Evolutionary conservation across 2,888 invertebrate genomes (phyloP), one percentile per base, ranked within the genome.

Genomic region (Odontocolon sp.): DNA sequence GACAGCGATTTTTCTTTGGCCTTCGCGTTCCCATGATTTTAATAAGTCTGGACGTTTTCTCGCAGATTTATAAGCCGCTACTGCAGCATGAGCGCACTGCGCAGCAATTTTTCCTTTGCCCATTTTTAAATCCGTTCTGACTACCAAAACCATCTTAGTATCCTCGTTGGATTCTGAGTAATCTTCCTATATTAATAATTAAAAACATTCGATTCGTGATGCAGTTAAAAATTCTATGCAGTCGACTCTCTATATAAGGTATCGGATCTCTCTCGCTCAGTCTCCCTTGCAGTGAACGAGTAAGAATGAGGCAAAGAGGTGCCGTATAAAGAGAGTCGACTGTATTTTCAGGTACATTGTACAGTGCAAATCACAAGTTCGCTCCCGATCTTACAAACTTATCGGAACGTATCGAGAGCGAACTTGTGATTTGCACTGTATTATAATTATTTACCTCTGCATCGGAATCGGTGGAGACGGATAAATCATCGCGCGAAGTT

Each of bases 31-130:
- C 95, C 95, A 95, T 16, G 91, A 87, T 80, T 90, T 90, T 33
- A 95, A 87, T 1, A 94, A 90, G 57, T 93, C 92, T 0, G 95
- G 94, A 81, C 94, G 93, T 69, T 91, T 92, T 47, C 92, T 90
- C 0, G 95, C 94, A 83, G 94, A 94, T 80, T 96, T 95, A 85
- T 95, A 97, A 0, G 96, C 96, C 9, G 95, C 95, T 0, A 98
- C 96, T 0, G 98, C 96, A n/a, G 97, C 98, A 89, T 98, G 98
- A n/a, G 95, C 94, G 91, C 97, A 98, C 90, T 98, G 98, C 0
- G 98, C 96, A 2, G 97, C 98, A 40, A 97, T 95, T 92, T 98
- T 98, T 0, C 98, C 97, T 92, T 98, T 98, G 9, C 96, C 95
- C 98, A 98, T 98, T 90, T 96, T 96, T 2, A 98, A 91, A 86